Evolutionary conservation across 2,113 vertebrate species (phyloP), one percentile per base, ranked within the genome.

Genomic region (Gobio gobio): DNA sequence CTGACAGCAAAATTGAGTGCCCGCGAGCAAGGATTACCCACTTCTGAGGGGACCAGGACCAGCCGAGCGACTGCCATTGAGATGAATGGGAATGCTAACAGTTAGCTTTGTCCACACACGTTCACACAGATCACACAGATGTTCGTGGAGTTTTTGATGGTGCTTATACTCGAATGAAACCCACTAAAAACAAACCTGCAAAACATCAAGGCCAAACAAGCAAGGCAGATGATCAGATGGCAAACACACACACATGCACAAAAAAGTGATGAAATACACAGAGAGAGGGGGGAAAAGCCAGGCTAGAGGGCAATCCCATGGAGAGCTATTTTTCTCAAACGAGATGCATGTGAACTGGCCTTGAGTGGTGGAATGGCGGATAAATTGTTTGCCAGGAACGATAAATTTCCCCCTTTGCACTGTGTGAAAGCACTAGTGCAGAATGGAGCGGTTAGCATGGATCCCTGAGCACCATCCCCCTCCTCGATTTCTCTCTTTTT

Each of bases 301-400:
- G 40, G 66, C 86, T 79, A 29, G 33, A 81, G 63, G 61, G 43
- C 22, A 51, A 78, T 85, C 74, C 86, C 86, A 82, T 20, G 7
- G 73, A 84, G 88, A 81, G 78, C 81, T 63, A 61, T 87, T 87
- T 77, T 63, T 81, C 59, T 86, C 49, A 78, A 87, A 88, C 72
- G 36, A 86, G 82, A 86, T 86, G 78, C 86, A 89, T 83, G 77
- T 85, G 89, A 83, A 90, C 80, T 58, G 79, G 76, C 86, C 85
- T 85, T 85, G 83, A 87, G 83, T 74, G 66, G 68, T 76, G 78
- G 83, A 89, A 90, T 87, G 59, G 49, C 75, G 72, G 83, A 51
- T 88, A 85, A 85, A 85, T 77, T 77, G 76, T 88, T 87, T 90
- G 85, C 80, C 85, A 90, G 76, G 24, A 76, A 81, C 83, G 63